Conservation (phyloP, 1,140 invertebrate species). For the Marisa cornuarietis region DNA sequence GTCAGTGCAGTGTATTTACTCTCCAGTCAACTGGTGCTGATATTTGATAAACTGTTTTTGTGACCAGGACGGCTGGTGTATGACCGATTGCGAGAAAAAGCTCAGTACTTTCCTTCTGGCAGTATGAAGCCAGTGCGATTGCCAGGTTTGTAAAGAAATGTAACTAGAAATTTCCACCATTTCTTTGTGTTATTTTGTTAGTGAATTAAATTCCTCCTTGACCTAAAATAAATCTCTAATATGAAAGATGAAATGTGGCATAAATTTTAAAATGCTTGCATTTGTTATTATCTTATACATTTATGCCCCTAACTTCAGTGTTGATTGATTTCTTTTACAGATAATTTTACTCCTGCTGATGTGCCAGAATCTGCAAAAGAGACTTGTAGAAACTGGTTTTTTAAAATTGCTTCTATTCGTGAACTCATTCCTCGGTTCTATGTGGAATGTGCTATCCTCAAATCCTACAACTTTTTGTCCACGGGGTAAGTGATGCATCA, state of each 20-base stretch:
- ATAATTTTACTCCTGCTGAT: conserved; percentile 72
- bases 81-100: conserved; percentile 84
- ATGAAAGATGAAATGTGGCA: neutral
- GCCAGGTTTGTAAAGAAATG: conserved; percentile 68
- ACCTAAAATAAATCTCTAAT: neutral
- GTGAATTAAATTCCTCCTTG: neutral
- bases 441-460: conserved; percentile 92
- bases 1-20: no score
- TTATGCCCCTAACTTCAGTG: neutral
- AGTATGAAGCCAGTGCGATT: conserved; percentile 67
- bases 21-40: neutral
- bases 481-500: conserved; percentile 38
- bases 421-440: conserved; percentile 95
- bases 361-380: conserved; percentile 91
- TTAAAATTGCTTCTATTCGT: conserved; percentile 96
- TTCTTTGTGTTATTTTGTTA: no score
- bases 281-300: neutral
- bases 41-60: neutral
- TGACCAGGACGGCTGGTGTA: conserved; percentile 78
- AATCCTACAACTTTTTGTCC: conserved; percentile 83
- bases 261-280: neutral
- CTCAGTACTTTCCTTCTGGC: conserved; percentile 71
- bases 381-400: conserved; percentile 98
- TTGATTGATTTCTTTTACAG: conserved; percentile 41
- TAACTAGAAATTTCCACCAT: no score